Conservation (phyloP, 1,140 invertebrate species). For the Popillia japonica region DNA sequence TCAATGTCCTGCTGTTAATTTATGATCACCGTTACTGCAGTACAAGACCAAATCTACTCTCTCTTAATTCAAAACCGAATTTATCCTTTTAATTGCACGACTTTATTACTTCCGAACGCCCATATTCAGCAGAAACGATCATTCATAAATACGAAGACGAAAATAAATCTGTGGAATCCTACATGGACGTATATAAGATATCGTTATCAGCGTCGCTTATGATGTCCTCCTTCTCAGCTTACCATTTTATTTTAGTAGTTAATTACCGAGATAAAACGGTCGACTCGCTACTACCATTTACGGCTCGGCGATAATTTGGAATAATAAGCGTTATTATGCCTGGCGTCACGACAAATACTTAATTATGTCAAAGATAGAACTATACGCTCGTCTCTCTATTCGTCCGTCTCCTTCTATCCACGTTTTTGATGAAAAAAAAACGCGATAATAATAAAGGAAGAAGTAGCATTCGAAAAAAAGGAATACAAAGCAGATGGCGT, state of each 20-base stretch:
- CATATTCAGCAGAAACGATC: background rate
- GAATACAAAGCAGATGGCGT: background rate
- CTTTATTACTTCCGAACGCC: background rate
- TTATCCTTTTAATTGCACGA: background rate
- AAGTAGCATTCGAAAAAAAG: background rate
- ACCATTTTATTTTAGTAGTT: slow-evolving; percentile 35
- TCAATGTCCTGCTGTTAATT: too few species aligned
- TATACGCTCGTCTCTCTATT: background rate
- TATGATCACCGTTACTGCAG: too few species aligned
- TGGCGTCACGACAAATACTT: slow-evolving; percentile 27
- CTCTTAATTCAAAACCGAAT: background rate
- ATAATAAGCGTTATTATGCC: slow-evolving; percentile 32
- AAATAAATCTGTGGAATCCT: slow-evolving; percentile 22
- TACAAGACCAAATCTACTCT: too few species aligned
- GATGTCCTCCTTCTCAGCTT: slow-evolving; percentile 26
- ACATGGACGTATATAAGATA: slow-evolving; percentile 15
- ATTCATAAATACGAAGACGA: slow-evolving; percentile 28
- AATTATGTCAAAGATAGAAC: slow-evolving; percentile 28
- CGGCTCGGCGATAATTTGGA: slow-evolving; percentile 22
- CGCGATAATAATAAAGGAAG: slow-evolving; percentile 12
- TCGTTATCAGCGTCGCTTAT: slow-evolving; percentile 21
- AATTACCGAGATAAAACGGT: slow-evolving; percentile 26
- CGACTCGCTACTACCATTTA: slow-evolving; percentile 33
- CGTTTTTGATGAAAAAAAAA: background rate
- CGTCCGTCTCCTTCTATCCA: background rate